A percentile compares a stretch with the other conserved stretches of the same genome.
Evolutionary conservation across 2,888 invertebrate genomes (phyloP).

Genomic region (Stenodema calcarata): DNA sequence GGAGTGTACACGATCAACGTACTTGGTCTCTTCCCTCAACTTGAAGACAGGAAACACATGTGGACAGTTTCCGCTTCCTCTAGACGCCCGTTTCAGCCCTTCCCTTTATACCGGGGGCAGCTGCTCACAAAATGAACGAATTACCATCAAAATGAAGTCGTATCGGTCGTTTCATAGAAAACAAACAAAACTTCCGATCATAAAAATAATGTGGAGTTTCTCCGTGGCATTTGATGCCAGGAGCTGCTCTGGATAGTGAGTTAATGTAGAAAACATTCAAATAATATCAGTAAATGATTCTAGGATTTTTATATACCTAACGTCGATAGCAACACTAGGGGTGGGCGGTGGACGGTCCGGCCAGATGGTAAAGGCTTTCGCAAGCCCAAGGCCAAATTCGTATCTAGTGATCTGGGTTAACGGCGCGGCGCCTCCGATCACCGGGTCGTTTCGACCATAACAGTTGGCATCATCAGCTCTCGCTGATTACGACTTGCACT

Average conservation of each 20-base stretch:
- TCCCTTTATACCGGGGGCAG: not conserved
- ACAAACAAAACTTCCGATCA: too few species aligned
- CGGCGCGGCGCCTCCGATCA: not conserved
- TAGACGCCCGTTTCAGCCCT: not conserved
- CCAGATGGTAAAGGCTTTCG: not conserved
- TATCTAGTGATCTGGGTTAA: not conserved
- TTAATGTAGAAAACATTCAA: too few species aligned
- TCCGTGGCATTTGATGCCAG: too few species aligned
- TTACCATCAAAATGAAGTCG: too few species aligned
- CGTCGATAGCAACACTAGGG: not conserved
- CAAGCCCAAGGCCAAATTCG: not conserved
- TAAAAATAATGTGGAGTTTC: too few species aligned
- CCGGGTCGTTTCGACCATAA: not conserved
- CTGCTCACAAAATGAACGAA: not conserved
- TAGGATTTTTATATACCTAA: too few species aligned
- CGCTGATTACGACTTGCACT: not conserved
- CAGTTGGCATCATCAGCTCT: not conserved
- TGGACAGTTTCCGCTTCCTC: not conserved
- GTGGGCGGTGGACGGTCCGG: not conserved
- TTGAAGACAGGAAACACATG: not conserved
- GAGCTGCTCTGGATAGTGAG: too few species aligned
- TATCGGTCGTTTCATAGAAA: too few species aligned
- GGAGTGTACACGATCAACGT: not conserved
- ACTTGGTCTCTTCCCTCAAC: not conserved
- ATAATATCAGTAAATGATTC: too few species aligned